phyloP scores from a whole-genome alignment of 2,888 invertebrate genomes.

The Plutella xylostella region DNA sequence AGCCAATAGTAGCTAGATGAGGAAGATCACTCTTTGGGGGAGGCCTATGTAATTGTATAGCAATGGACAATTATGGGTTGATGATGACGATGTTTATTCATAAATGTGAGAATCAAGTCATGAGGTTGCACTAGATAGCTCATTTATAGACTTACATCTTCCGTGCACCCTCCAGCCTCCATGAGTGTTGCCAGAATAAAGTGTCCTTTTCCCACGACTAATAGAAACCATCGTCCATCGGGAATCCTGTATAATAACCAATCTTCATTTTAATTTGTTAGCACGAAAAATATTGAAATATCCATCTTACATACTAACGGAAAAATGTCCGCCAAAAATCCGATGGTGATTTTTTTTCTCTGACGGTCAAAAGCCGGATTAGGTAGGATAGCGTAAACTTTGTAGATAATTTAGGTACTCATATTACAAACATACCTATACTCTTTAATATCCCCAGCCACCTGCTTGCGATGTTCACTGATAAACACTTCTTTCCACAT shows the following conservation, averaged over 20 bases:
- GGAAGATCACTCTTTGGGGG: too few species aligned
- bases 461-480: slow-evolving; percentile 44
- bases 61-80: too few species aligned
- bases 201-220: slow-evolving; percentile 79
- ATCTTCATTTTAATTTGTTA: too few species aligned
- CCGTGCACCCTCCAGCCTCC: slow-evolving; percentile 82
- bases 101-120: too few species aligned
- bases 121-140: neutral
- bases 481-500: slow-evolving; percentile 83
- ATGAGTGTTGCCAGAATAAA: slow-evolving; percentile 78
- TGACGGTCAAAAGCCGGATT: neutral
- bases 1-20: too few species aligned
- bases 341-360: neutral
- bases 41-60: too few species aligned
- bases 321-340: too few species aligned
- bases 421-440: slow-evolving; percentile 31
- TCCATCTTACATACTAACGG: too few species aligned
- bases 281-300: too few species aligned
- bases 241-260: slow-evolving; percentile 50
- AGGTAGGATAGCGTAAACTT: neutral
- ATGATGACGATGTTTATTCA: too few species aligned
- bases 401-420: neutral
- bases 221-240: slow-evolving; percentile 77
- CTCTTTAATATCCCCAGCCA: slow-evolving; percentile 38
- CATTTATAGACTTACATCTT: slow-evolving; percentile 49